A percentile compares a stretch with the other conserved stretches of the same genome.
Conservation (phyloP, 2,797 vertebrate species). For the Leptodactylus fallax region DNA sequence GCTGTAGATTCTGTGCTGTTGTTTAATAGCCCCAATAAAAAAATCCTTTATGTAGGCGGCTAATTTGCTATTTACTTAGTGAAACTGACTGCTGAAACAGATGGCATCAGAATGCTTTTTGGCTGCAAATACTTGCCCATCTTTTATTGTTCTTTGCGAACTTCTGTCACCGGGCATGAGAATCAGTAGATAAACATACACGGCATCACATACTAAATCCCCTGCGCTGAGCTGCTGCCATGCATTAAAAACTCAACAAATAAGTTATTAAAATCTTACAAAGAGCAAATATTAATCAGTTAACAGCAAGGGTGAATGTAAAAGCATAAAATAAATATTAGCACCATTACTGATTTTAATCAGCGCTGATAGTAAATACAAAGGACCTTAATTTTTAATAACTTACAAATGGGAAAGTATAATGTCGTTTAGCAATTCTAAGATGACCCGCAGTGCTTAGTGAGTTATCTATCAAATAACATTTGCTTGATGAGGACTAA, state of each 20-base stretch:
- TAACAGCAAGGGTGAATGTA: constrained; percentile 56
- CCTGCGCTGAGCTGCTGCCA: constrained; percentile 62
- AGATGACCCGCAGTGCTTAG: constrained; percentile 29
- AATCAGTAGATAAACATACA: constrained; percentile 48
- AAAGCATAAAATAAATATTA: constrained; percentile 69
- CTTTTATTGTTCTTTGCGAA: constrained; percentile 65
- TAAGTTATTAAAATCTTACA: constrained; percentile 68
- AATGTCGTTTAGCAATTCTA: constrained; percentile 31
- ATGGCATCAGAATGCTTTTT: constrained; percentile 42
- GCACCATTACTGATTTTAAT: constrained; percentile 53
- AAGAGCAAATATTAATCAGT: constrained; percentile 70
- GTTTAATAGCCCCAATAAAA: constrained; percentile 69
- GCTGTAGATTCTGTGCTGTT: constrained; percentile 68
- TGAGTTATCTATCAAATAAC: constrained; percentile 46
- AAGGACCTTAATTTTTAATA: constrained; percentile 53
- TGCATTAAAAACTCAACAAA: constrained; percentile 67
- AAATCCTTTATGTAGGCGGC: constrained; percentile 48
- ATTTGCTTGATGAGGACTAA: constrained; percentile 44
- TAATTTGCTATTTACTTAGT: constrained; percentile 70
- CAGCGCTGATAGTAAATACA: constrained; percentile 57
- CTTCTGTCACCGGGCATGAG: constrained; percentile 37
- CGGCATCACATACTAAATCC: constrained; percentile 54
- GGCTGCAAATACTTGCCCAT: constrained; percentile 62
- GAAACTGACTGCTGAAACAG: constrained; percentile 65
- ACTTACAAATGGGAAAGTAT: constrained; percentile 42